Percentiles rank a stretch among this genome's conserved stretches.
These are phyloP conservation scores for Agrochola macilenta DNA, from an alignment of 2,888 invertebrate genomes.

Conservation along the genomic window DNA sequence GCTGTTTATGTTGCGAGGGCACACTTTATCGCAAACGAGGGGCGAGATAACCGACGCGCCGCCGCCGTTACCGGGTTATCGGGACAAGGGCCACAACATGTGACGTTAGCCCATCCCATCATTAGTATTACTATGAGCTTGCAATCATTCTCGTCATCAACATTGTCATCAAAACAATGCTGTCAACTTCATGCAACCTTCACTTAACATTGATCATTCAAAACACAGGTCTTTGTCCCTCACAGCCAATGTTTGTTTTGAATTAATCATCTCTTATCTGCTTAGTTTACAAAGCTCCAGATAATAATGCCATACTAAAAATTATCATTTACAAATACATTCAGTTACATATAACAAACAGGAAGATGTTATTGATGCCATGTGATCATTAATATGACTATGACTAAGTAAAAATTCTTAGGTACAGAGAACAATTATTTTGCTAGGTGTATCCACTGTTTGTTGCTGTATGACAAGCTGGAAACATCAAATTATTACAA, in stretches of 20 bases:
- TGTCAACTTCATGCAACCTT: constrained; percentile 1
- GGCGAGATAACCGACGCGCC: constrained; percentile 11
- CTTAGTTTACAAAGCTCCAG: constrained; percentile 21
- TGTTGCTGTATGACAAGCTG: not conserved
- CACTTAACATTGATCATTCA: constrained; percentile 16
- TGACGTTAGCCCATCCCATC: not conserved
- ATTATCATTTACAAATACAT: constrained; percentile 16
- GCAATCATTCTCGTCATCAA: not conserved
- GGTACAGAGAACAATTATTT: not conserved
- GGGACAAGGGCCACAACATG: not conserved
- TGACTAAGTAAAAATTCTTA: not conserved
- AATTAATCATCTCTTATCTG: constrained; percentile 27
- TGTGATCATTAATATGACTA: not conserved
- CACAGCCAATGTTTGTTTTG: constrained; percentile 12
- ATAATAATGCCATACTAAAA: constrained; percentile 12
- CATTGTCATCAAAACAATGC: not conserved
- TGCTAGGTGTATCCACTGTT: not conserved
- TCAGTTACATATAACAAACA: not conserved
- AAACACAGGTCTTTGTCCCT: constrained; percentile 3
- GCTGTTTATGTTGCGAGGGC: constrained; percentile 19
- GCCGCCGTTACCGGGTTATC: constrained; percentile 34
- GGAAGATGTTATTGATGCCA: constrained; percentile 7
- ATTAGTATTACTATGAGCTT: not conserved
- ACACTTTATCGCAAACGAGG: constrained; percentile 20
- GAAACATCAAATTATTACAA: not conserved